Conservation (phyloP, 2,888 invertebrate species). For the Xylocampa areola region DNA sequence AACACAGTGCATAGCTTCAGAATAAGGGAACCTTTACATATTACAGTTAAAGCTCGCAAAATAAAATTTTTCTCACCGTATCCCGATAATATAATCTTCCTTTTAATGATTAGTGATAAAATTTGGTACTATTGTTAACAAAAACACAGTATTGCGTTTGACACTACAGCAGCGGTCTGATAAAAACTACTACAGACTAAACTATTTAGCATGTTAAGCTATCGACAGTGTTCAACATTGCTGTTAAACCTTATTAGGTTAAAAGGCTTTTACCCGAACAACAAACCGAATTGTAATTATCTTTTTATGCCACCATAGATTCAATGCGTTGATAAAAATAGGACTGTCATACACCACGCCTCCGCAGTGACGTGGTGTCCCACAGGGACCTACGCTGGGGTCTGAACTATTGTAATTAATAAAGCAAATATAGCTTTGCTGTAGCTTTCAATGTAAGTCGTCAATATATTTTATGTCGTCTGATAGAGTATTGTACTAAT, state of each 20-base stretch:
- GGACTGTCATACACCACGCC: slow-evolving; percentile 62
- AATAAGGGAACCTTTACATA: slow-evolving; percentile 5
- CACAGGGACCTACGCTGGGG: slow-evolving; percentile 62
- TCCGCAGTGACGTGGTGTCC: slow-evolving; percentile 57
- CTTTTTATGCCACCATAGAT: slow-evolving; percentile 66
- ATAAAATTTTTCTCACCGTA: slow-evolving; percentile 28
- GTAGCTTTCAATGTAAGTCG: slow-evolving; percentile 24
- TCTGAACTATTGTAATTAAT: slow-evolving; percentile 57
- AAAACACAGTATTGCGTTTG: background rate
- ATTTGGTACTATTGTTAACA: too few species aligned
- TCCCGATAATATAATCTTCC: too few species aligned
- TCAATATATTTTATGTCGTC: background rate
- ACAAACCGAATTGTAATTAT: slow-evolving; percentile 64
- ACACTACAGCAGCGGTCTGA: slow-evolving; percentile 8
- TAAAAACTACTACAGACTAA: too few species aligned
- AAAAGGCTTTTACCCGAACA: slow-evolving; percentile 63
- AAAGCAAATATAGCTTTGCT: slow-evolving; percentile 45
- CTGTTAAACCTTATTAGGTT: slow-evolving; percentile 63
- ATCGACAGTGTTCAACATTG: slow-evolving; percentile 48
- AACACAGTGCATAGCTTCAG: slow-evolving; percentile 10
- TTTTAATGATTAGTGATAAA: too few species aligned
- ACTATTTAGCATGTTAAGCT: slow-evolving; percentile 24
- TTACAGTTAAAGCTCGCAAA: background rate
- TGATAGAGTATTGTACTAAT: background rate
- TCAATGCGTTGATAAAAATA: slow-evolving; percentile 60